A percentile compares a stretch with the other conserved stretches of the same genome.
These are phyloP conservation scores for Bombus superbus DNA, from an alignment of 1,140 invertebrate species.

Conservation along the genomic window DNA sequence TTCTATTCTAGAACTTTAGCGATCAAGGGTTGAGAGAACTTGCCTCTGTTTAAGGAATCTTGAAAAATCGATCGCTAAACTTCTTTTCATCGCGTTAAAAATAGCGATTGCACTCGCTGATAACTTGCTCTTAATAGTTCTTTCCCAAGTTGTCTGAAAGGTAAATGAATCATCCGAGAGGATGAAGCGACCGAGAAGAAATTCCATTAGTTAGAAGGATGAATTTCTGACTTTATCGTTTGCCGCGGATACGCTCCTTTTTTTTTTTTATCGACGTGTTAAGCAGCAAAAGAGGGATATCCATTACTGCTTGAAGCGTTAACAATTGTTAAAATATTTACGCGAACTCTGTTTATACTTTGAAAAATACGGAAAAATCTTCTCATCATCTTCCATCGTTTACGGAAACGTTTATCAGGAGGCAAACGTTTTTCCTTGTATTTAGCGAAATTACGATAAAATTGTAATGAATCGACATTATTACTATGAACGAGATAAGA, in stretches of 20 bases:
- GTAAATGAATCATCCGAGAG: conserved; percentile 5
- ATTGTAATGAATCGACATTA: no score
- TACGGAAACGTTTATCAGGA: no score
- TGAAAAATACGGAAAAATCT: not conserved
- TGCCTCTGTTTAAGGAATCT: not conserved
- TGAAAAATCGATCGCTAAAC: not conserved
- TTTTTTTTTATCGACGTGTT: not conserved
- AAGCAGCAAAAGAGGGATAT: not conserved
- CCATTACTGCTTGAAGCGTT: not conserved
- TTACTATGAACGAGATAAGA: no score
- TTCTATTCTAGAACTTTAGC: not conserved
- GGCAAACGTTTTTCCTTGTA: no score
- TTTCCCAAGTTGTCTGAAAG: not conserved
- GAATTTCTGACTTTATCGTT: conserved; percentile 4
- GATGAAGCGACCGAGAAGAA: not conserved
- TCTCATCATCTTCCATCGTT: no score
- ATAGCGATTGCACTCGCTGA: not conserved
- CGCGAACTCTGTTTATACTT: not conserved
- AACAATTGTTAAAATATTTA: not conserved
- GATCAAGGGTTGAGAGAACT: not conserved
- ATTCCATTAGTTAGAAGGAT: not conserved
- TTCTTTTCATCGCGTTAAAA: not conserved
- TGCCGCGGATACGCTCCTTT: not conserved
- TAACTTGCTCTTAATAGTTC: not conserved
- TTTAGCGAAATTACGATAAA: no score